A percentile compares a stretch with the other conserved stretches of the same genome.
phyloP scores from a whole-genome alignment of 2,113 vertebrate species.

The zebrafish (Danio rerio) region DNA sequence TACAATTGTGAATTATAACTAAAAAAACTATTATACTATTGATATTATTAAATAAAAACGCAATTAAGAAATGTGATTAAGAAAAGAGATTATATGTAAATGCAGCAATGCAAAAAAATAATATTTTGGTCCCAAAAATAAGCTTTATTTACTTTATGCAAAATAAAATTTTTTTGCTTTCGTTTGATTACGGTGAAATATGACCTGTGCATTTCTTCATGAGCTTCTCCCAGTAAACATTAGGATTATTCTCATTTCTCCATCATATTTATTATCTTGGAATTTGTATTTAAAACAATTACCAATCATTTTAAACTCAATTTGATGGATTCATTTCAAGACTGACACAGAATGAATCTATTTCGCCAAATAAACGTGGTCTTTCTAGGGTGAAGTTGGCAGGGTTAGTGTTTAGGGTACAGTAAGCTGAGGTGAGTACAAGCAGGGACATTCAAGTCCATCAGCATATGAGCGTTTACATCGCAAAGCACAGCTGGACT shows the following conservation, averaged over 20 bases:
- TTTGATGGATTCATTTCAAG: background rate
- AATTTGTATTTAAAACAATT: background rate
- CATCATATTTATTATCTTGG: background rate
- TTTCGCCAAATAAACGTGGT: background rate
- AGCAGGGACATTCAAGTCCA: constrained; percentile 57
- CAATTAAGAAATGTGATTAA: background rate
- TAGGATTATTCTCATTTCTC: background rate
- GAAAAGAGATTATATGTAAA: background rate
- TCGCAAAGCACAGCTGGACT: background rate
- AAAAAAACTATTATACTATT: background rate
- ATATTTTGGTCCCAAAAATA: background rate
- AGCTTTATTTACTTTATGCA: background rate
- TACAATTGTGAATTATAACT: no score
- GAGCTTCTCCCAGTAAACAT: background rate
- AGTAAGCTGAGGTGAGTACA: constrained; percentile 69
- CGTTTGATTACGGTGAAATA: no score
- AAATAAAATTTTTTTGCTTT: no score
- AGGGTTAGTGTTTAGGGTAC: constrained; percentile 18
- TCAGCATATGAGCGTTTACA: constrained; percentile 53
- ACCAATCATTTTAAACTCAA: background rate
- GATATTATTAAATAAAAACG: background rate
- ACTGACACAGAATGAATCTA: background rate
- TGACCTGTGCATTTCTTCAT: background rate
- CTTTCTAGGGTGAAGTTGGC: background rate
- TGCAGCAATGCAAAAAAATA: background rate